A percentile compares a stretch with the other conserved stretches of the same genome.
phyloP scores from a whole-genome alignment of 2,113 vertebrate genomes.

The Thymallus thymallus region DNA sequence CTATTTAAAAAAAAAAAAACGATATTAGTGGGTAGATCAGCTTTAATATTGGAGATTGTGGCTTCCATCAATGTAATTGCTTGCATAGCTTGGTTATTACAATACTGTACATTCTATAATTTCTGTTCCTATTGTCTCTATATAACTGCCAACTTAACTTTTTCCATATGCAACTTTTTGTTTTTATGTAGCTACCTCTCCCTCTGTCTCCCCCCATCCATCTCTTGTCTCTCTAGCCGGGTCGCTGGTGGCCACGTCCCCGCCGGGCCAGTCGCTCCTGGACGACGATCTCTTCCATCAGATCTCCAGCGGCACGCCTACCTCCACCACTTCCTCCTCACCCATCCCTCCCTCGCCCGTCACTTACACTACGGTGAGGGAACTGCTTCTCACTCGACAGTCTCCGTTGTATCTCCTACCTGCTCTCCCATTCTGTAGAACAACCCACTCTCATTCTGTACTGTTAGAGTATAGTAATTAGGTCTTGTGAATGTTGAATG shows the following conservation, averaged over 20 bases:
- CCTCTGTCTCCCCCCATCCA: conserved; percentile 28
- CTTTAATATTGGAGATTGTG: no score
- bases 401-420: not conserved
- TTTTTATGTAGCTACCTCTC: not conserved
- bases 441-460: not conserved
- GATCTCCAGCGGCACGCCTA: conserved; percentile 88
- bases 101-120: no score
- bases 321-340: conserved; percentile 87
- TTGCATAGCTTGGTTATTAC: no score
- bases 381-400: not conserved
- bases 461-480: not conserved
- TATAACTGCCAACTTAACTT: not conserved
- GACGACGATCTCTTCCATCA: conserved; percentile 88
- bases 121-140: not conserved
- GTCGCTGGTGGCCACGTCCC: conserved; percentile 85
- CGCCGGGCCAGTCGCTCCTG: conserved; percentile 80
- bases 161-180: not conserved
- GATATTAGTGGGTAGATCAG: no score
- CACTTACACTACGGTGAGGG: conserved; percentile 82
- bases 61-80: no score
- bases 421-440: not conserved
- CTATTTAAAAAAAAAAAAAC: no score
- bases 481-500: not conserved
- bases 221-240: conserved; percentile 61
- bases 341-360: conserved; percentile 76